Evolutionary conservation across 2,113 vertebrate species (phyloP), one percentile per base, ranked within the genome.

Genomic region (Colius striatus): DNA sequence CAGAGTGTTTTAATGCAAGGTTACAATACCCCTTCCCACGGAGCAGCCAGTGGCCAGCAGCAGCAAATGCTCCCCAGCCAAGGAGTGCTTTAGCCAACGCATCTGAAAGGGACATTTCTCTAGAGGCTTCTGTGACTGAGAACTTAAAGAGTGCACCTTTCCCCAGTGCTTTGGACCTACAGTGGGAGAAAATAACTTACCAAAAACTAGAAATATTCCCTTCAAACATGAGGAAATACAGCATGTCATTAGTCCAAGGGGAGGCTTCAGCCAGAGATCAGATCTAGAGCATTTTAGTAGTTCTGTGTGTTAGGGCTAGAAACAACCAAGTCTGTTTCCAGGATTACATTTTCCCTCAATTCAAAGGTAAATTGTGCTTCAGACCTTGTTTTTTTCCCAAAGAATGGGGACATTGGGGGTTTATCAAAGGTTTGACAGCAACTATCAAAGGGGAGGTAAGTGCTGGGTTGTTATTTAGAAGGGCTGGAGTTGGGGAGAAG

Each of bases 361-460:
- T 67, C 36, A 60, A 94, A 92, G 95, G 89, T 95, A 94, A 95
- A 96, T 97, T 98, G 98, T 98, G 98, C 98, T 98, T 98, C 95
- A 95, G 67, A 91, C 86, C 57, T 86, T 87, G 90, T 80, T 79
- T 92, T 41, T 41, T 41, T 41, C 12, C 12, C 12, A 94, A 94
- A 87, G 54, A 92, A 90, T 30, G 11, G 45, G 77, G 85, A 25
- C 75, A 62, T n/a, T 17, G 48, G 43, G 22, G 34, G 9, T 13
- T 61, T 63, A 80, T 76, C 48, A 85, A 61, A 81, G 57, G 6
- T 67, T 91, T 81, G 87, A 43, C 47, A 65, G 30, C 5, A 61
- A 16, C 58, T 41, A 7, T 13, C 23, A 34, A 55, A 22, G 19
- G 50, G 41, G 55, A 43, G 38, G 53, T 16, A 27, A 84, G 26